Percentiles rank a stretch among this genome's conserved stretches.
Conservation (phyloP, 2,113 vertebrate genomes). For the Microcebus ravelobensis region DNA sequence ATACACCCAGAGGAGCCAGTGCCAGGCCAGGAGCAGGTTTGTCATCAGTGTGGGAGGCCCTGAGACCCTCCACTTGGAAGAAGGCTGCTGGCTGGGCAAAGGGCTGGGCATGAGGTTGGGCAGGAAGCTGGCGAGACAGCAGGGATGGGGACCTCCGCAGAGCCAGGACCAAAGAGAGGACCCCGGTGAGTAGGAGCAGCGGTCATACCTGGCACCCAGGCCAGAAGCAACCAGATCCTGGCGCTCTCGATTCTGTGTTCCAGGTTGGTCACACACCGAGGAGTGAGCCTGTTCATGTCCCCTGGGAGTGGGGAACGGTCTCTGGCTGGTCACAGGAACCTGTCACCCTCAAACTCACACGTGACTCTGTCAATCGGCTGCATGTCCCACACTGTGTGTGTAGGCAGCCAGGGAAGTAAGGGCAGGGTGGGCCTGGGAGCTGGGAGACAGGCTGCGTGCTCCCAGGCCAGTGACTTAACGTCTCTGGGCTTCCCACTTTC, state of each 20-base stretch:
- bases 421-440: neutral
- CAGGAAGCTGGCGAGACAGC: neutral
- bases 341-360: neutral
- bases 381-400: fast-evolving
- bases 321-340: neutral
- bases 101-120: neutral
- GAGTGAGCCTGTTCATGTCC: neutral
- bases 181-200: too few relatives aligned
- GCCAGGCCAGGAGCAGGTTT: neutral
- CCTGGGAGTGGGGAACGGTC: neutral
- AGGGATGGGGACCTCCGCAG: fast-evolving
- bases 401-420: neutral
- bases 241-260: neutral
- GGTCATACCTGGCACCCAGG: neutral
- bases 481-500: neutral
- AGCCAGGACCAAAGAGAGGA: neutral
- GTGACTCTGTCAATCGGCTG: neutral
- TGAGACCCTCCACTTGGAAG: neutral
- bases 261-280: neutral
- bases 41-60: neutral
- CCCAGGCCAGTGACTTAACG: too few relatives aligned
- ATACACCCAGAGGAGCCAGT: neutral
- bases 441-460: neutral
- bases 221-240: fast-evolving
- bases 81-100: neutral